Evolutionary conservation across 2,888 invertebrate species (phyloP).

Genomic region (Watsonalla binaria): DNA sequence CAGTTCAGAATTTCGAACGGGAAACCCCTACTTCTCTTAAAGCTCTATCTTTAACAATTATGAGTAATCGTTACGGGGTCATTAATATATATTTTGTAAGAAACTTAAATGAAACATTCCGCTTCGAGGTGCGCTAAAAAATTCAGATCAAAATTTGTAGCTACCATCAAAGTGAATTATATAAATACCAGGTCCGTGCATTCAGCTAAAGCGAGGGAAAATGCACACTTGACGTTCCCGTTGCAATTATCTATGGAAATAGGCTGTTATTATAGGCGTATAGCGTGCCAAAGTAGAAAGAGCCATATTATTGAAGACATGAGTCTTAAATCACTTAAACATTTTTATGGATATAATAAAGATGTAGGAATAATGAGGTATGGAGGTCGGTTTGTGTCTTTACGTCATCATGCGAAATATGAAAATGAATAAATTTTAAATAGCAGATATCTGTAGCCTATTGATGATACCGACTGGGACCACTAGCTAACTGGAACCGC

Average conservation of each 20-base stretch:
- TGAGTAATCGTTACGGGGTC: too few species aligned
- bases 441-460: too few species aligned
- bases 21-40: neutral
- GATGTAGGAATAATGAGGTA: constrained; percentile 20
- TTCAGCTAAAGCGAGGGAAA: constrained; percentile 33
- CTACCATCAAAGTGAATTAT: constrained; percentile 12
- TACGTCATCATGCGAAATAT: constrained; percentile 32
- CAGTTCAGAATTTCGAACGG: neutral
- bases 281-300: neutral
- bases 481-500: too few species aligned
- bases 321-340: constrained; percentile 1
- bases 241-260: constrained; percentile 42
- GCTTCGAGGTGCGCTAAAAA: constrained; percentile 14
- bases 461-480: too few species aligned
- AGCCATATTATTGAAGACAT: neutral
- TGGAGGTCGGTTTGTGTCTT: constrained; percentile 18
- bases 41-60: neutral
- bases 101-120: constrained; percentile 1
- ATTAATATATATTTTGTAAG: neutral
- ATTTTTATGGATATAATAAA: constrained; percentile 7
- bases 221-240: constrained; percentile 43
- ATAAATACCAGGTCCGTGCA: constrained; percentile 21
- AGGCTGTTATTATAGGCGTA: constrained; percentile 12
- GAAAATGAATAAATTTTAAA: constrained; percentile 36
- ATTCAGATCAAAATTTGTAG: constrained; percentile 22